These are phyloP conservation scores for Neolamprologus cancellatus DNA, from an alignment of 2,113 vertebrate species.

Conservation along the genomic window DNA sequence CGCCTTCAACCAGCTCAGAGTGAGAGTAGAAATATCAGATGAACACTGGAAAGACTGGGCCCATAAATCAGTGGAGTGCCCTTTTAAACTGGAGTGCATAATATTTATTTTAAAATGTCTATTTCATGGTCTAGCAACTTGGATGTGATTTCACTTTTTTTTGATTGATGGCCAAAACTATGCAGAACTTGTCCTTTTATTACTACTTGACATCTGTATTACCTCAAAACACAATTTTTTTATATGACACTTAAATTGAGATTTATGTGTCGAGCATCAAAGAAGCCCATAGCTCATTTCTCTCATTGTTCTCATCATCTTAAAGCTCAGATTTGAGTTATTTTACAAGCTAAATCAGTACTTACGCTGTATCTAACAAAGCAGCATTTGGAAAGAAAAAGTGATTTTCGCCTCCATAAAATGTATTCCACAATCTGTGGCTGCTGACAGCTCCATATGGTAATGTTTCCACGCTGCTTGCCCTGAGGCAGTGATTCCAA, in stretches of 20 bases:
- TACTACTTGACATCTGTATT: neutral
- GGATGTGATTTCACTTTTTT: neutral
- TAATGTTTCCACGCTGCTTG: neutral
- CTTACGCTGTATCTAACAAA: neutral
- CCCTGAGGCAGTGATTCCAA: neutral
- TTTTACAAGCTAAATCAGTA: too few relatives aligned
- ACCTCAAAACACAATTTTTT: neutral
- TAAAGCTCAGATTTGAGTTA: neutral
- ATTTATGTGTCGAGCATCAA: neutral
- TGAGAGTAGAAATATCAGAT: neutral
- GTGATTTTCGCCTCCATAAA: neutral
- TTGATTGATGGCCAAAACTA: neutral
- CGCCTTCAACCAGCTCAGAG: neutral
- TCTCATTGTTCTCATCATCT: neutral
- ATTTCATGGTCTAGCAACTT: neutral
- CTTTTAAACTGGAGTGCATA: neutral
- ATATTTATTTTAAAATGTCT: neutral
- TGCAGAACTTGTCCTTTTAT: neutral
- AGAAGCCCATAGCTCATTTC: neutral
- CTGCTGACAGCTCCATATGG: constrained; percentile 11
- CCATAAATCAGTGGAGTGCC: neutral
- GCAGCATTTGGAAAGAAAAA: neutral
- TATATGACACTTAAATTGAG: neutral
- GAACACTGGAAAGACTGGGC: neutral
- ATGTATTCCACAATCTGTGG: neutral